A percentile compares a stretch with the other conserved stretches of the same genome.
Conservation (phyloP, 92 coral and sea anemone genomes). For the Epizoanthus ramosus region DNA sequence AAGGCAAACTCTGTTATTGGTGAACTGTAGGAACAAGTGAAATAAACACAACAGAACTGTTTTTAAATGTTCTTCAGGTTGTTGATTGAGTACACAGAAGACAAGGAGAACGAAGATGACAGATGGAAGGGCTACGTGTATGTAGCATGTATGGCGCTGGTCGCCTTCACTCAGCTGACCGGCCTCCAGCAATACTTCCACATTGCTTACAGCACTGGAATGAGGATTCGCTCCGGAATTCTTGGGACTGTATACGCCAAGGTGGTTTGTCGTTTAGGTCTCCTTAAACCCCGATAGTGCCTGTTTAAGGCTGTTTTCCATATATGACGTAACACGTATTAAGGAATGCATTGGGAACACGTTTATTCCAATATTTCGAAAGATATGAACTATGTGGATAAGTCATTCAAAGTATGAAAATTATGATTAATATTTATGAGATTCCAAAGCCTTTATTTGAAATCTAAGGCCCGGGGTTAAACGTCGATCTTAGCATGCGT, state of each 20-base stretch:
- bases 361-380: too few species aligned
- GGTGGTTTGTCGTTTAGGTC: conserved; percentile 34
- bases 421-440: background rate
- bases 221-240: conserved; percentile 84
- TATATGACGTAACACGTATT: too few species aligned
- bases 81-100: conserved; percentile 81
- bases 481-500: too few species aligned
- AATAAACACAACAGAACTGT: too few species aligned
- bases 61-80: conserved; percentile 42
- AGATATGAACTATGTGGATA: too few species aligned
- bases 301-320: too few species aligned
- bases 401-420: too few species aligned
- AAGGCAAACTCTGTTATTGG: too few species aligned
- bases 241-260: conserved; percentile 87
- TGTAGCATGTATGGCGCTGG: conserved; percentile 72
- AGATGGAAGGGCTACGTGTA: conserved; percentile 86
- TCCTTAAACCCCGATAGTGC: background rate
- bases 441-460: background rate
- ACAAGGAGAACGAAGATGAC: conserved; percentile 52
- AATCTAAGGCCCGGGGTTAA: too few species aligned
- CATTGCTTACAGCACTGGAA: conserved; percentile 73
- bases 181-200: conserved; percentile 79
- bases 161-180: conserved; percentile 60
- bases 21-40: too few species aligned
- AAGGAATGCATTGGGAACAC: too few species aligned